These are phyloP conservation scores for Pyrocephalus nanus DNA, from an alignment of 2,797 vertebrate genomes.

Conservation along the genomic window DNA sequence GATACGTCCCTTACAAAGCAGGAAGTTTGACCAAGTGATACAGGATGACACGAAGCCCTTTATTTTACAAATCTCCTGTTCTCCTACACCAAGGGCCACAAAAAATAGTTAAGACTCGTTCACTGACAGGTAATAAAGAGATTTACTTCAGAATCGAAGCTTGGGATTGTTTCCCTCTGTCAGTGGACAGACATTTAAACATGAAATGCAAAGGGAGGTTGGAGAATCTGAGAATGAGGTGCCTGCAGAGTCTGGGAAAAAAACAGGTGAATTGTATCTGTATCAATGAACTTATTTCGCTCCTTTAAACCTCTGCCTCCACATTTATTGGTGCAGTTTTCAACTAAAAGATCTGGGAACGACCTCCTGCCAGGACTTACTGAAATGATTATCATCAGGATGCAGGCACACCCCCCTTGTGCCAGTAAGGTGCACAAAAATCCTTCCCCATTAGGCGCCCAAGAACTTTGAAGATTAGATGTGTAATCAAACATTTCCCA, in stretches of 20 bases:
- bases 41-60: neutral
- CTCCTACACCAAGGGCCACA: neutral
- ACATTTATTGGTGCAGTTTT: neutral
- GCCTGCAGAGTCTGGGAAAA: neutral
- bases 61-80: neutral
- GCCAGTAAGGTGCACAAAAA: neutral
- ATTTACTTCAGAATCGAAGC: neutral
- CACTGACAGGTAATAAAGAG: neutral
- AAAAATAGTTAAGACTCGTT: neutral
- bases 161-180: neutral
- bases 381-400: neutral
- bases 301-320: neutral
- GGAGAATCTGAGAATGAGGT: neutral
- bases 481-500: conserved; percentile 49
- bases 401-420: neutral
- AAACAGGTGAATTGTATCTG: neutral
- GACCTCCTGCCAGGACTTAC: neutral
- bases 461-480: neutral
- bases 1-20: neutral
- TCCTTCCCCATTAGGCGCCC: neutral
- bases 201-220: neutral
- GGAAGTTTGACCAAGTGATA: neutral
- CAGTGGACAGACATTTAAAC: neutral
- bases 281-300: neutral
- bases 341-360: neutral